phyloP scores from a whole-genome alignment of 2,888 invertebrate species.

The Autographa pulchrina region DNA sequence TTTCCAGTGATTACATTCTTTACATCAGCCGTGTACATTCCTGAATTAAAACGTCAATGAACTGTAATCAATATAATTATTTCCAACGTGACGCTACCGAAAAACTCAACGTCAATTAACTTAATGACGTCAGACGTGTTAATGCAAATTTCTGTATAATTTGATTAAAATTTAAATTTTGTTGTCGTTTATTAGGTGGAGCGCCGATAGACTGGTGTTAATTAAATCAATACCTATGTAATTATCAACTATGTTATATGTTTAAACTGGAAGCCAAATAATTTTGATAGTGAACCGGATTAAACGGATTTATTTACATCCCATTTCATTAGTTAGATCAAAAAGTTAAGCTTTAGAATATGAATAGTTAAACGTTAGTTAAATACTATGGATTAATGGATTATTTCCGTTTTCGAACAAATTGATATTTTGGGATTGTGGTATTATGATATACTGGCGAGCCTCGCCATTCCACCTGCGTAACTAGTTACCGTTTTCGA shows the following conservation, averaged over 20 bases:
- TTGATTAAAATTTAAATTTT: conserved; percentile 55
- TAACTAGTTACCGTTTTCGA: no score
- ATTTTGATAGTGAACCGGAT: not conserved
- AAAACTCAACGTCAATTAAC: conserved; percentile 54
- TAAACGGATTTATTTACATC: not conserved
- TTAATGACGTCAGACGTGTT: conserved; percentile 41
- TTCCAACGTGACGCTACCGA: conserved; percentile 31
- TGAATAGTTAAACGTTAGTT: not conserved
- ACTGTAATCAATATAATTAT: conserved; percentile 45
- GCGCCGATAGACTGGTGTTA: conserved; percentile 18
- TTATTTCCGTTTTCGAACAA: not conserved
- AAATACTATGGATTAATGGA: not conserved
- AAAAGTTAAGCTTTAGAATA: not conserved
- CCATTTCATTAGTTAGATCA: not conserved
- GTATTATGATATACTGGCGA: not conserved
- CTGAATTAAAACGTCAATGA: conserved; percentile 40
- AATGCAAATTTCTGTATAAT: conserved; percentile 53
- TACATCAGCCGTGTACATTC: conserved; percentile 12
- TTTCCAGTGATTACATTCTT: conserved; percentile 20
- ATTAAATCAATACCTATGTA: conserved; percentile 27
- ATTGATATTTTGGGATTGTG: not conserved
- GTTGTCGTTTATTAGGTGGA: conserved; percentile 42
- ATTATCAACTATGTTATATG: conserved; percentile 25
- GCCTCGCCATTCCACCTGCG: no score
- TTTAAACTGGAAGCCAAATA: conserved; percentile 2